These are phyloP conservation scores for Microcebus murinus DNA, from an alignment of 2,113 vertebrate species.

Conservation along the genomic window DNA sequence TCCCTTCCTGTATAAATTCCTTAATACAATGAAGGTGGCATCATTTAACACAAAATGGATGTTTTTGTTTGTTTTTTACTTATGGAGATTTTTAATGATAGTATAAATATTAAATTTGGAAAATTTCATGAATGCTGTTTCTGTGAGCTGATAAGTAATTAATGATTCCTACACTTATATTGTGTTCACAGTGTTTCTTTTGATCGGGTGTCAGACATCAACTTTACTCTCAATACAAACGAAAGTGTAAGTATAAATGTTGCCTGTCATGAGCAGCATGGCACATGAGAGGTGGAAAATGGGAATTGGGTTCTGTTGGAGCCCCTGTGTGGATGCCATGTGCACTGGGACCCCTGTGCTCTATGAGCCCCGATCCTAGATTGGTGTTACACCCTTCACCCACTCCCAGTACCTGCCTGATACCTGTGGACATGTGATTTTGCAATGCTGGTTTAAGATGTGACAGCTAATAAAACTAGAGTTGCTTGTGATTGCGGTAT, in stretches of 20 bases:
- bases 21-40: not conserved
- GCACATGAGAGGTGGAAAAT: not conserved
- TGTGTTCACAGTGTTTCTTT: slow-evolving; percentile 96
- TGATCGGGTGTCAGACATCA: slow-evolving; percentile 99
- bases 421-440: not conserved
- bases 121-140: not conserved
- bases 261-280: fast-evolving
- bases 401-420: not conserved
- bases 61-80: not conserved
- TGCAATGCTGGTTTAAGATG: not conserved
- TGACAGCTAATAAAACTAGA: not conserved
- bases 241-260: slow-evolving; percentile 95
- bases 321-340: fast-evolving
- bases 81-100: not conserved
- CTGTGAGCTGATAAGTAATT: not conserved
- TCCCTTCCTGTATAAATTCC: not conserved
- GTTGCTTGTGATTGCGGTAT: not conserved
- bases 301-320: not conserved
- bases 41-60: not conserved
- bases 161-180: slow-evolving; percentile 31
- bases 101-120: not conserved
- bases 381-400: fast-evolving
- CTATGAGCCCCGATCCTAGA: not conserved
- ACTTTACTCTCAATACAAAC: slow-evolving; percentile 98
- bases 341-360: not conserved